These are phyloP conservation scores for Mus spretus DNA, from an alignment of 2,797 vertebrate species.

Conservation along the genomic window DNA sequence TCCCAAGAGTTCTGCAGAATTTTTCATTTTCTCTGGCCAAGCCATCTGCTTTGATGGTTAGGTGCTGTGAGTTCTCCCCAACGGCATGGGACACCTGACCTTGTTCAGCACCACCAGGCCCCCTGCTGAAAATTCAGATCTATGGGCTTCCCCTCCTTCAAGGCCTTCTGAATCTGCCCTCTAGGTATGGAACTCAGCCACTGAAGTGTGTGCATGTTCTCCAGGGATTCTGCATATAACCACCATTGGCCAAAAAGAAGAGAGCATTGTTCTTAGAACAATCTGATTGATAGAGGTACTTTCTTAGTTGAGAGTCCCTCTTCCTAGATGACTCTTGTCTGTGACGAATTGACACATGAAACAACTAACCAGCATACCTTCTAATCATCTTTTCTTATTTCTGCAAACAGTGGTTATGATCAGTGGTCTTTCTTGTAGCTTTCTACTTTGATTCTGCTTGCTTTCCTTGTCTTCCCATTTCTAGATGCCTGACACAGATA, in stretches of 20 bases:
- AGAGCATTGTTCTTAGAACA: too few species aligned
- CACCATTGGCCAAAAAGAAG: neutral
- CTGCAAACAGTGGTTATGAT: neutral
- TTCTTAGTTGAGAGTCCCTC: neutral
- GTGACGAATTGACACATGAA: neutral
- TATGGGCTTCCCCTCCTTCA: neutral
- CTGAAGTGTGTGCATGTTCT: neutral
- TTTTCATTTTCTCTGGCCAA: neutral
- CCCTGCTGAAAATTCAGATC: neutral
- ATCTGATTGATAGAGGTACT: neutral
- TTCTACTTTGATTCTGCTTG: slow-evolving; percentile 6
- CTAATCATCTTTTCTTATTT: neutral
- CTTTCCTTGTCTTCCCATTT: neutral
- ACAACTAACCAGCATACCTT: neutral
- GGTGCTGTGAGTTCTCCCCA: neutral
- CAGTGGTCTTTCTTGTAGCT: neutral
- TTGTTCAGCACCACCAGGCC: neutral
- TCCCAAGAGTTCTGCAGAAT: neutral
- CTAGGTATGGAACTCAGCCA: neutral
- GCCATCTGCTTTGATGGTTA: too few species aligned
- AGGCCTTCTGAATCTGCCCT: neutral
- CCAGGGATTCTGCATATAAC: neutral
- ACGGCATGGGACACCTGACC: neutral
- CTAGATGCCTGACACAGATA: slow-evolving; percentile 58
- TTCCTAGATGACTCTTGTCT: neutral